Base-by-base conservation (phyloP, 2,797 vertebrate genomes). In the Crocodylus rhombifer region DNA sequence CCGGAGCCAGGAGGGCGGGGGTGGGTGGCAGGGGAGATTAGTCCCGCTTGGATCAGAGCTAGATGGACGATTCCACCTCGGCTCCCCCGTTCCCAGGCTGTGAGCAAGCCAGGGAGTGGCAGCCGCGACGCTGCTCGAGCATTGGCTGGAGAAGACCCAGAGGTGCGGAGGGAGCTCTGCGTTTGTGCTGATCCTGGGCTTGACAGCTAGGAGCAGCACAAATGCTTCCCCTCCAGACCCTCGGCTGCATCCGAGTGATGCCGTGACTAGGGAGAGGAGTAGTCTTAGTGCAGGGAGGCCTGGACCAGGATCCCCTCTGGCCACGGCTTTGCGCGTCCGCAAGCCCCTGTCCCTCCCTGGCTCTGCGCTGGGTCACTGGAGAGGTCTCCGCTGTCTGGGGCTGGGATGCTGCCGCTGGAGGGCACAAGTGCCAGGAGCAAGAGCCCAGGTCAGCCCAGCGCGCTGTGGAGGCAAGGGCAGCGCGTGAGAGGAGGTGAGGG, bases 161-260 rank as follows among this genome's bases (percentile, higher is more conserved):
- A 76, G 62, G 3, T 0, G 60, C 2, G 0, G 23, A 1, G 55
- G 84, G 75, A 74, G 84, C 62, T 0, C 82, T 0, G 62, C 4
- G 0, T 25, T 76, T 60, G 80, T 87, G 71, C 18, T 86, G 86
- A 33, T 1, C 85, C 25, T 0, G 62, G 1, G 13, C 42, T 58
- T 14, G 80, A 82, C 82, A 57, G 78, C 82, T 1, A 61, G 56
- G 57, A 87, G 77, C 76, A 60, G 77, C 64, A 63, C 26, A n/a
- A 17, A 28, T 65, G n/a, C 11, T 67, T 18, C 64, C n/a, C 28
- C n/a, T 67, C 14, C 30, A 30, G 33, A 33, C n/a, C 62, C 14
- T 51, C 62, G 28, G 26, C 28, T 28, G 28, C 28, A 28, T 8
- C n/a, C 28, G 3, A 18, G 64, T n/a, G 64, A 17, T 5, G 64